Evolutionary conservation across 53 echinoderm and acorn worm species (phyloP), one percentile per base, ranked within the genome.

Genomic region (Henricia sp.): DNA sequence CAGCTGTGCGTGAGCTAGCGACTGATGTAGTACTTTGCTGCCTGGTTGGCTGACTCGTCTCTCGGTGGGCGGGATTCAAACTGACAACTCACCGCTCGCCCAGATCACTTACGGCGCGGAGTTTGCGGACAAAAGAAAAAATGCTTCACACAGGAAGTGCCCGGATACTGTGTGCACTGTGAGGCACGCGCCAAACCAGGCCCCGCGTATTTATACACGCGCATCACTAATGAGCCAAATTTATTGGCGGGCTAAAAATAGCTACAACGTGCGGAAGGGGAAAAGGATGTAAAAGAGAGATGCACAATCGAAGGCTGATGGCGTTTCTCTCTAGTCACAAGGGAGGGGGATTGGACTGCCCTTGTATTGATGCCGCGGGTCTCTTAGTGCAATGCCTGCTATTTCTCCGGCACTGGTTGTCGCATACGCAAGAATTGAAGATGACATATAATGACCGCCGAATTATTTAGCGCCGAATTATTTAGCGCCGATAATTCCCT

Each of bases 381-480:
- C 39, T 38, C 2, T 20, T 37, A 67, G 23, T 14, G 67, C 28
- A 9, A 37, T 43, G 70, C 44, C 64, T 63, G 80, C 80, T 33
- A 80, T 80, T 43, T 63, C 63, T 80, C n/a, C n/a, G n/a, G n/a
- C 80, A 80, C 62, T 63, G 64, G 62, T 57, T 80, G 77, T 60
- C 39, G 8, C 34, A 63, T 80, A 64, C 43, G 41, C n/a, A 48
- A 16, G 16, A 48, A 16, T 9, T 17, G 42, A 20, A 35, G 64
- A 19, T 64, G 48, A 64, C 62, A 32, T n/a, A n/a, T 63, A 62
- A 80, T 80, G 80, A 80, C 80, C 63, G 80, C 63, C 50, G 80
- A 80, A 80, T 63, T 80, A 80, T 80, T 80, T 80, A 19, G 64
- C 80, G 80, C n/a, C n/a, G n/a, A n/a, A n/a, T n/a, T n/a, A n/a